A percentile compares a stretch with the other conserved stretches of the same genome.
Evolutionary conservation across 1,140 invertebrate species (phyloP).

Genomic region (Pogonus chalceus): DNA sequence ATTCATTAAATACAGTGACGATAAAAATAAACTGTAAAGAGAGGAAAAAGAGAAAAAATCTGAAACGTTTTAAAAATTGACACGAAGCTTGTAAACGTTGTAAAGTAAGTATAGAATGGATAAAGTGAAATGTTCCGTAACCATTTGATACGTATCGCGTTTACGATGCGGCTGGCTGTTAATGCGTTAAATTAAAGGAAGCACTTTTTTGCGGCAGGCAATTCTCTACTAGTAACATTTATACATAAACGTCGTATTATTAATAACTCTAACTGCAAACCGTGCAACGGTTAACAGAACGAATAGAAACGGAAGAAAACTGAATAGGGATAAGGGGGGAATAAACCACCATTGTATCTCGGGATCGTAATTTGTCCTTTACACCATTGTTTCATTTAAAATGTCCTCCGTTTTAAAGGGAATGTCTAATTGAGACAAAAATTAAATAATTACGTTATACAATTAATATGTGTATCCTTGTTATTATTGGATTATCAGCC

Average conservation of each 20-base stretch:
- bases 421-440: neutral
- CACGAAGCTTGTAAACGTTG: too few species aligned
- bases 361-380: neutral
- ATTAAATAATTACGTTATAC: neutral
- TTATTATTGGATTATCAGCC: too few species aligned
- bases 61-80: too few species aligned
- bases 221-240: neutral
- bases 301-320: too few species aligned
- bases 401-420: neutral
- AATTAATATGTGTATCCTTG: constrained; percentile 3
- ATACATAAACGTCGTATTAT: neutral
- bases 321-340: too few species aligned
- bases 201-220: neutral
- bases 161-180: neutral
- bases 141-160: neutral
- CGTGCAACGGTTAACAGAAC: neutral
- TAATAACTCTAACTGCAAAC: neutral
- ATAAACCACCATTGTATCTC: too few species aligned
- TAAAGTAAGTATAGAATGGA: too few species aligned
- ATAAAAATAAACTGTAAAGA: too few species aligned
- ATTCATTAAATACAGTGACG: too few species aligned
- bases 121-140: too few species aligned
- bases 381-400: neutral
- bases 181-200: neutral
- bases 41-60: too few species aligned